phyloP scores from a whole-genome alignment of 2,797 vertebrate genomes.

The Tolypeutes matacus region DNA sequence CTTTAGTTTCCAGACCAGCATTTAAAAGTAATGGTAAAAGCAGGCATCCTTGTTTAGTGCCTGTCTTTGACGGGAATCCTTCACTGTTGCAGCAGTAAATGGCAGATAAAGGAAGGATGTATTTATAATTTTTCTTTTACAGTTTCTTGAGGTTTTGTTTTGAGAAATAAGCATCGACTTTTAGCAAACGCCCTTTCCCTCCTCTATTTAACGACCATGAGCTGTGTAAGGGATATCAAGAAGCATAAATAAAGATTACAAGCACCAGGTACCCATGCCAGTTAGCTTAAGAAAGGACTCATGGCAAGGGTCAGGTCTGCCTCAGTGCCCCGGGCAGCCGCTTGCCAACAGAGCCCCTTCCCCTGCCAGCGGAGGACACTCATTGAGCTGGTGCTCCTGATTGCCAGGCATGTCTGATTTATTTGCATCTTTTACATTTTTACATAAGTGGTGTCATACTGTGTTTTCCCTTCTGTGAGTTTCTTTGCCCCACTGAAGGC shows the following conservation, averaged over 20 bases:
- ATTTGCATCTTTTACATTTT: neutral
- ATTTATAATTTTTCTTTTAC: constrained; percentile 45
- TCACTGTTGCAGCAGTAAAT: neutral
- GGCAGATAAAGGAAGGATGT: constrained; percentile 47
- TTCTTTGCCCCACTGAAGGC: rapidly evolving
- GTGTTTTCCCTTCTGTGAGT: neutral
- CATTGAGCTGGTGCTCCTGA: rapidly evolving
- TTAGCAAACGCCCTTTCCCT: constrained; percentile 17
- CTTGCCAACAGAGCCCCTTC: neutral
- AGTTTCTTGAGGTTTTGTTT: constrained; percentile 1
- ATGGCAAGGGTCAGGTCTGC: neutral
- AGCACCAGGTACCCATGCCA: neutral
- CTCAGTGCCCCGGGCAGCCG: neutral
- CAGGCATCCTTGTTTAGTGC: constrained; percentile 68
- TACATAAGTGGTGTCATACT: neutral
- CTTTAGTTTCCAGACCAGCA: constrained; percentile 29
- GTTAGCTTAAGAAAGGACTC: neutral
- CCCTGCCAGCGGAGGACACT: neutral
- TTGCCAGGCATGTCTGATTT: neutral
- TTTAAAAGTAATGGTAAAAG: constrained; percentile 68
- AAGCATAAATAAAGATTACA: constrained; percentile 1
- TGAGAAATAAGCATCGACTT: neutral
- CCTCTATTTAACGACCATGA: neutral
- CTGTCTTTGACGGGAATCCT: neutral
- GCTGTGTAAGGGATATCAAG: neutral